Conservation (phyloP, 2,888 invertebrate species). For the Agrochola macilenta region DNA sequence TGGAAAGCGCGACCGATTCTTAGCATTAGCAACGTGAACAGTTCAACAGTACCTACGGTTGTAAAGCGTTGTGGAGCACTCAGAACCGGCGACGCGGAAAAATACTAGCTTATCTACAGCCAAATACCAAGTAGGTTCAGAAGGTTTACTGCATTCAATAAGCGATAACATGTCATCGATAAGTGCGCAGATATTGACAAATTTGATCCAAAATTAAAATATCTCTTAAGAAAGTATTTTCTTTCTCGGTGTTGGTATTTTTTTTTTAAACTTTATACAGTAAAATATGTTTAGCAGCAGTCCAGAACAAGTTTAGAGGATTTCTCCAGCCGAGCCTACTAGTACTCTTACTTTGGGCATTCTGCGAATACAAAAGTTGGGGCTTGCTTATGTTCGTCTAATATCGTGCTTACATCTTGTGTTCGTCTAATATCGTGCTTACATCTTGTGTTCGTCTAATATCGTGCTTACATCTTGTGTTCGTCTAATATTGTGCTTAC, state of each 20-base stretch:
- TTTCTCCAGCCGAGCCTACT: not conserved
- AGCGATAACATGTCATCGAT: not conserved
- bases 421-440: not conserved
- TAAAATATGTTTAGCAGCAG: not conserved
- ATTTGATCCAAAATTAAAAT: not conserved
- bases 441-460: too few species aligned
- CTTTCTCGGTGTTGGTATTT: not conserved
- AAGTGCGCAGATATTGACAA: not conserved
- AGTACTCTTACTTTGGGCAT: not conserved
- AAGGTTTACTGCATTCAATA: not conserved
- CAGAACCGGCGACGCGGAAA: slow-evolving; percentile 14
- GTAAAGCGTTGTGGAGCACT: slow-evolving; percentile 19
- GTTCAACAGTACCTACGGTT: slow-evolving; percentile 5
- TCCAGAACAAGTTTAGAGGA: not conserved
- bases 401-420: not conserved
- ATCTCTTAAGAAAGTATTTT: not conserved
- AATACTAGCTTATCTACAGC: slow-evolving; percentile 29
- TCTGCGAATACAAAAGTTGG: not conserved
- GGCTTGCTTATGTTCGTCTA: not conserved
- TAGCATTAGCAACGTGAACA: slow-evolving; percentile 25
- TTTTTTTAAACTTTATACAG: not conserved
- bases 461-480: not conserved
- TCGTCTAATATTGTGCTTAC: not conserved
- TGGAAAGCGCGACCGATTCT: slow-evolving; percentile 21
- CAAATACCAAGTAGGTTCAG: not conserved